Base-by-base conservation (phyloP, 2,113 vertebrate genomes). In the Taxidea taxus region DNA sequence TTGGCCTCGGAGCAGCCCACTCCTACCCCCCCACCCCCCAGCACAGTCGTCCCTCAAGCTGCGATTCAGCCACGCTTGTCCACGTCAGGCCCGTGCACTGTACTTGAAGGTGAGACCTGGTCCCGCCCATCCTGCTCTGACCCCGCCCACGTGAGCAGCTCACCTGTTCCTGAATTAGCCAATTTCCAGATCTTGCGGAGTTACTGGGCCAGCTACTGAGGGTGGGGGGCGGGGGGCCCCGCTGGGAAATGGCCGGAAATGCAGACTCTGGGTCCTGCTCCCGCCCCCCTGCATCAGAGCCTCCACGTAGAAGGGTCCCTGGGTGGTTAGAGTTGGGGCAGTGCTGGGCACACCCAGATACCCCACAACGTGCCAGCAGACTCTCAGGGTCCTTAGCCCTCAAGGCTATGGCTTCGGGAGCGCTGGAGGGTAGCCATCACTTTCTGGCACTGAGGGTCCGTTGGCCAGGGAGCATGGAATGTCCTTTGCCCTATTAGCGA, bases 121-220 rank as follows among this genome's bases (percentile, higher is more conserved):
- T 10, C 4, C 44, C 0, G 4, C 44, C 56, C 16, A 1, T 15
- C n/a, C 42, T 64, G 44, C 13, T 27, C 20, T 1, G 44, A 39
- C 39, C 4, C 2, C 3, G 4, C 1, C 4, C 1, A 7, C 14
- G 29, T 6, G 2, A 0, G 25, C 6, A 29, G 51, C 20, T 44
- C 62, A 54, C n/a, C 51, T 58, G 4, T 6, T 21, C 56, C 56
- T 0, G 44, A 77, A 31, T 34, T 3, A 64, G 44, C n/a, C 44
- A 2, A 4, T 54, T 51, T 42, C 56, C 25, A 42, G 21, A 39
- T n/a, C 44, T 31, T 0, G 1, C 0, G 2, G 44, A 14, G 68
- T 3, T 3, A 14, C 39, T 6, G 12, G 20, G 64, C 84, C 62
- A n/a, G 34, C 4, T 20, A 34, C 34, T 3, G 29, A 29, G 29